Base-by-base conservation (phyloP, 2,113 vertebrate genomes). In the Thryonomys swinderianus region DNA sequence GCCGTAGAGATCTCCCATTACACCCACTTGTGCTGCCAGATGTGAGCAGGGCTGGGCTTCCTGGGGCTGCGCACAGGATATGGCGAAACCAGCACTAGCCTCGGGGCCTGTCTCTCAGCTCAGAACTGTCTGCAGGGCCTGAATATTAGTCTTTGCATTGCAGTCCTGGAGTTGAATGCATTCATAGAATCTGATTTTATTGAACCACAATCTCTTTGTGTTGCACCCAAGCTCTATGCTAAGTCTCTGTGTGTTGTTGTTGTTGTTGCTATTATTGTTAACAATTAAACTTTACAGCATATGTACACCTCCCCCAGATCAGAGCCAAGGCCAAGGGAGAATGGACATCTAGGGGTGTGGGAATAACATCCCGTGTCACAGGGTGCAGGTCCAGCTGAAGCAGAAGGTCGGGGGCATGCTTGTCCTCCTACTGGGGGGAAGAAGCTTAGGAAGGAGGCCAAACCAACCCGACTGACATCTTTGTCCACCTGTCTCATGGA, bases 201-300 rank as follows among this genome's bases (percentile, higher is more conserved):
- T 62, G 81, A 85, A n/a, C 42, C 71, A n/a, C 73, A 32, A 9
- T 61, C 73, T 51, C 85, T 92, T 59, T 73, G 71, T 91, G 87
- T 95, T 85, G 37, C 5, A 32, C 30, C 16, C 30, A 14, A 32
- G 25, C 81, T 61, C 69, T 79, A 73, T 10, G 1, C 42, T 20
- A 23, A 51, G 45, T 27, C 20, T 76, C 0, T 64, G 20, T 55
- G 8, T 66, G 3, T 45, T 71, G 40, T 32, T 55, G 30, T 57
- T 42, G 14, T 18, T 55, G 76, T 51, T 78, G 14, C 27, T 40
- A 7, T 3, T 34, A 13, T 62, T 64, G 42, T 18, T 21, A 45
- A 34, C 79, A 48, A 3, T 51, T 73, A 57, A 73, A 85, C 53
- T 66, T 53, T n/a, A 37, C 73, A 81, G 48, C 42, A 27, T 32